Evolutionary conservation across 2,113 vertebrate species (phyloP).

Genomic region (Ceratotherium simum): DNA sequence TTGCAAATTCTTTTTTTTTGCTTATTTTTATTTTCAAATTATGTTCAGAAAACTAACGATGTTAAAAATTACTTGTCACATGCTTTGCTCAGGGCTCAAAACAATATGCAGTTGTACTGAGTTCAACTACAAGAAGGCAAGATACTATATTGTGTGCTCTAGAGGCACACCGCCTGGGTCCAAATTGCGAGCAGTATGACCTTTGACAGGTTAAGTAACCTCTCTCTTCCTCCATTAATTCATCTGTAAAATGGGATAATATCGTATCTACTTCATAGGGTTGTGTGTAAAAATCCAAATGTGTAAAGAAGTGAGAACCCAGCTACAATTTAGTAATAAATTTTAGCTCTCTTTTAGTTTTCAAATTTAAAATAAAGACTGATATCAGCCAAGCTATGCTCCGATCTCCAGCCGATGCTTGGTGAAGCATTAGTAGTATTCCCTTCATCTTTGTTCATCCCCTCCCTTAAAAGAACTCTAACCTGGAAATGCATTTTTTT

Average conservation of each 20-base stretch:
- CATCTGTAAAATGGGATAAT: background rate
- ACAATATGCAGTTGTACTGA: background rate
- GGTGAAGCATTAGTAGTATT: background rate
- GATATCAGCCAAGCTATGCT: slow-evolving; percentile 7
- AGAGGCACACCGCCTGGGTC: background rate
- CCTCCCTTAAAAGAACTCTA: slow-evolving; percentile 41
- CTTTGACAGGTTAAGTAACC: background rate
- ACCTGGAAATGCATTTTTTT: slow-evolving; percentile 37
- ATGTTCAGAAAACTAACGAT: background rate
- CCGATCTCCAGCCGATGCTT: slow-evolving; percentile 40
- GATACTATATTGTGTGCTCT: background rate
- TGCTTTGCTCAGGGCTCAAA: background rate
- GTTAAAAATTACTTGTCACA: background rate
- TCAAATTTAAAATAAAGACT: slow-evolving; percentile 57
- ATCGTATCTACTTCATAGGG: background rate
- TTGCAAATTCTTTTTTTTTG: slow-evolving; percentile 18
- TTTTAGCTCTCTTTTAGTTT: background rate
- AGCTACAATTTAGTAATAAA: background rate
- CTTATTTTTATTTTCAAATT: slow-evolving; percentile 24
- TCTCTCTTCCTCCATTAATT: background rate
- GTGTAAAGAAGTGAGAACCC: background rate
- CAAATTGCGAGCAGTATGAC: background rate
- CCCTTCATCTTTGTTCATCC: slow-evolving; percentile 49
- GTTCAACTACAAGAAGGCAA: background rate
- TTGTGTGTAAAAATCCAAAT: background rate